phyloP scores from a whole-genome alignment of 2,888 invertebrate species.

The Diaprepes abbreviatus region DNA sequence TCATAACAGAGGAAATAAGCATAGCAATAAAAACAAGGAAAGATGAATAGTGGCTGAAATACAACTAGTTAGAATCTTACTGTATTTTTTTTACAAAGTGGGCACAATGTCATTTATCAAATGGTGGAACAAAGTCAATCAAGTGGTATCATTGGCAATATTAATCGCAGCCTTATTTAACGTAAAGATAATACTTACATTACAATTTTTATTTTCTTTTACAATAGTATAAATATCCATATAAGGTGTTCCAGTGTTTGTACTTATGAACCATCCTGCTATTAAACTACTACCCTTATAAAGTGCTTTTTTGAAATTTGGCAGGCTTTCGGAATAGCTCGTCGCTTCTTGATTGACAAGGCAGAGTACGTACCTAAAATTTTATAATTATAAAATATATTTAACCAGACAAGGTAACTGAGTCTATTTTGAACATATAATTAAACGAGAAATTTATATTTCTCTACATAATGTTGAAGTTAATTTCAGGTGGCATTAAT shows the following conservation, averaged over 20 bases:
- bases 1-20: no score
- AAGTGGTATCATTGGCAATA: not conserved
- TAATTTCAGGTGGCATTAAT: no score
- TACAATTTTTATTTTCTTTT: conserved; percentile 79
- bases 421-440: no score
- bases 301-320: conserved; percentile 79
- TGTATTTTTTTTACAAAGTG: not conserved
- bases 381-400: conserved; percentile 11
- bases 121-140: no score
- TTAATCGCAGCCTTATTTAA: not conserved
- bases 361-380: conserved; percentile 78
- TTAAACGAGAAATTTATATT: no score
- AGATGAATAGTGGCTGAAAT: no score
- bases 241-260: conserved; percentile 80
- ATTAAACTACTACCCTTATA: conserved; percentile 82
- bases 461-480: no score
- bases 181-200: conserved; percentile 69
- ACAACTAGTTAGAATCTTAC: no score
- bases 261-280: conserved; percentile 84
- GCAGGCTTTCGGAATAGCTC: conserved; percentile 71
- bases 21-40: no score
- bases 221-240: conserved; percentile 85
- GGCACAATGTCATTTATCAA: no score
- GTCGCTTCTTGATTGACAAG: conserved; percentile 79
- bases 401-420: no score